Evolutionary conservation across 37 sponge, comb jelly and placozoan genomes (phyloP).

Genomic region (Ianthella basta): DNA sequence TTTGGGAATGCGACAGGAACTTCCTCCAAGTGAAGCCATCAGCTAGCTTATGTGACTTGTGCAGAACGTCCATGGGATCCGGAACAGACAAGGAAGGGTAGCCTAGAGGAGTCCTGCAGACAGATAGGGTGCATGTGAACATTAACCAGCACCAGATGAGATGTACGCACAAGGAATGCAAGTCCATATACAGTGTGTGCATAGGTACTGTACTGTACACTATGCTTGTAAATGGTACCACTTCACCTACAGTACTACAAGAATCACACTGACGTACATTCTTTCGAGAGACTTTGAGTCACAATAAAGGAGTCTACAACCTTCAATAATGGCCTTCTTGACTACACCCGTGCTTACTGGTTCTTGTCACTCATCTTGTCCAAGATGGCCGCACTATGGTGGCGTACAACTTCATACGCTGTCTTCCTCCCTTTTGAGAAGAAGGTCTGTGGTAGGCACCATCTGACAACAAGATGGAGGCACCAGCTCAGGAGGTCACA

Average conservation of each 20-base stretch:
- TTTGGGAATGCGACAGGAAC: constrained; percentile 20
- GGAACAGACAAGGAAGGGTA: background rate
- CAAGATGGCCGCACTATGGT: constrained; percentile 8
- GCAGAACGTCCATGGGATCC: background rate
- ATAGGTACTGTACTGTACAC: too few species aligned
- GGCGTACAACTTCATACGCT: background rate
- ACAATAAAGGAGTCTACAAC: too few species aligned
- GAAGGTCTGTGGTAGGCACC: constrained; percentile 19
- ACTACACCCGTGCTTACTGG: too few species aligned
- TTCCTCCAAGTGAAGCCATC: constrained; percentile 14
- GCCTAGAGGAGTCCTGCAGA: background rate
- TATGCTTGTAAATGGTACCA: too few species aligned
- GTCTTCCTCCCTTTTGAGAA: background rate
- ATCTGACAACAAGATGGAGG: background rate
- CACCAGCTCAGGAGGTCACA: background rate
- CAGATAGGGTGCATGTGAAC: background rate
- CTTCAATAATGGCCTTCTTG: too few species aligned
- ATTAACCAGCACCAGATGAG: background rate
- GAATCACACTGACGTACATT: too few species aligned
- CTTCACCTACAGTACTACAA: too few species aligned
- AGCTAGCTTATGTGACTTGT: background rate
- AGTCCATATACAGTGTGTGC: too few species aligned
- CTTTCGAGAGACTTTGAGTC: too few species aligned
- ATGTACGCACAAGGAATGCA: background rate
- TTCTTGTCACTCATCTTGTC: constrained; percentile 3